Evolutionary conservation across 2,797 vertebrate species (phyloP).

Genomic region (Takifugu ocellatus): DNA sequence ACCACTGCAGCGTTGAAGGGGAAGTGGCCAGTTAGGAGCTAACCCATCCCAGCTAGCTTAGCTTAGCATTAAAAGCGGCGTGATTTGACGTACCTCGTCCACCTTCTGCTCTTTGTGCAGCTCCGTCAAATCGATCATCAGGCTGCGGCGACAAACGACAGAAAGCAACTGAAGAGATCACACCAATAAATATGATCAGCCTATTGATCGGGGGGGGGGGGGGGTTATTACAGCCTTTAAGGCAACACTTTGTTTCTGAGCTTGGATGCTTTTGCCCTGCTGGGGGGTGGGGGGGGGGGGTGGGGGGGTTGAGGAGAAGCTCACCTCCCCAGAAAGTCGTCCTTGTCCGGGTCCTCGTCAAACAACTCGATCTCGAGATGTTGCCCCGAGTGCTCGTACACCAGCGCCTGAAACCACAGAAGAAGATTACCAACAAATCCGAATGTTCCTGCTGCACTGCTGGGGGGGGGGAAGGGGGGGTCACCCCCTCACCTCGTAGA

Average conservation of each 20-base stretch:
- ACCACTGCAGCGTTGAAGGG: slow-evolving; percentile 81
- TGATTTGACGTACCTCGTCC: slow-evolving; percentile 83
- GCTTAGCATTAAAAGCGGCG: neutral
- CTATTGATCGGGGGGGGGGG: slow-evolving; percentile 32
- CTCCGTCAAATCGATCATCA: slow-evolving; percentile 93
- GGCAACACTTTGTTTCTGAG: too few species aligned
- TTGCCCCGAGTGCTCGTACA: slow-evolving; percentile 92
- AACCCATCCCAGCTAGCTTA: neutral
- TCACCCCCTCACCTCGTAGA: slow-evolving; percentile 85
- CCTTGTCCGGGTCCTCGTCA: slow-evolving; percentile 98
- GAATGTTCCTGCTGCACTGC: neutral
- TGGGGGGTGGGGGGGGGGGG: too few species aligned
- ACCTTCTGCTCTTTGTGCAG: slow-evolving; percentile 92
- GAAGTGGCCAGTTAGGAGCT: neutral
- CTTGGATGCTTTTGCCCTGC: neutral
- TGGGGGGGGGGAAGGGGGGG: too few species aligned
- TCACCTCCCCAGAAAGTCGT: slow-evolving; percentile 97
- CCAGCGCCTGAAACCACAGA: slow-evolving; percentile 78
- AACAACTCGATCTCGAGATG: slow-evolving; percentile 96
- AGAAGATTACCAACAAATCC: neutral
- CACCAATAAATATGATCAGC: slow-evolving; percentile 30
- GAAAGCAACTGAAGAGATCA: slow-evolving; percentile 34
- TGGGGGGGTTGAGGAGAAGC: neutral
- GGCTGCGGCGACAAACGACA: slow-evolving; percentile 69
- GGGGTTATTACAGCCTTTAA: slow-evolving; percentile 30